These are phyloP conservation scores for Coptodon rendalli DNA, from an alignment of 2,113 vertebrate genomes.

Conservation along the genomic window DNA sequence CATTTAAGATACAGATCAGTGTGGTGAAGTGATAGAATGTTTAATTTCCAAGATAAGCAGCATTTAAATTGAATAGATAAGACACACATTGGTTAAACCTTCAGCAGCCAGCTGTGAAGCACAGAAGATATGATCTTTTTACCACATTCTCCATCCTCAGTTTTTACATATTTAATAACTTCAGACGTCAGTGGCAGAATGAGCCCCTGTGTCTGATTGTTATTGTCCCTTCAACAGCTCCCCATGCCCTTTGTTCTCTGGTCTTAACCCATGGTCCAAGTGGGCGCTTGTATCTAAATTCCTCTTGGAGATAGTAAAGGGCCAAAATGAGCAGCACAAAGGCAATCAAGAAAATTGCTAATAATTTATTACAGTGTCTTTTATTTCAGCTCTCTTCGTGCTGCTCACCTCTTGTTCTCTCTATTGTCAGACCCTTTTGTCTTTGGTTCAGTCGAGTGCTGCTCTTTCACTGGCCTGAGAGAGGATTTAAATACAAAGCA, in stretches of 20 bases:
- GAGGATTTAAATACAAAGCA: not conserved
- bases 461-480: not conserved
- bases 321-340: conserved; percentile 7
- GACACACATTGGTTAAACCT: not conserved
- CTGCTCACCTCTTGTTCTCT: conserved; percentile 3
- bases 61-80: not conserved
- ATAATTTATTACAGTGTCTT: conserved; percentile 21
- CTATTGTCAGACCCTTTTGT: conserved; percentile 8
- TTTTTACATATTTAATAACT: not conserved
- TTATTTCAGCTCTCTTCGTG: not conserved
- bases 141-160: not conserved
- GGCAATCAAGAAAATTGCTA: conserved; percentile 8
- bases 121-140: not conserved
- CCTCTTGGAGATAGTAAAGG: conserved; percentile 1
- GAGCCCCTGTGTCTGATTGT: conserved; percentile 2
- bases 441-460: not conserved
- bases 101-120: not conserved
- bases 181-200: not conserved
- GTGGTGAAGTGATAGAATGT: too few relatives aligned
- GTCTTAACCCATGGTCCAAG: conserved; percentile 26
- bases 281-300: not conserved
- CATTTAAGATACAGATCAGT: not conserved
- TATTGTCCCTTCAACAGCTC: not conserved
- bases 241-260: conserved; percentile 26
- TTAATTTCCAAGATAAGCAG: not conserved